Percentiles rank a stretch among this genome's conserved stretches.
Evolutionary conservation across 2,113 vertebrate species (phyloP).

Genomic region (Austrofundulus limnaeus): DNA sequence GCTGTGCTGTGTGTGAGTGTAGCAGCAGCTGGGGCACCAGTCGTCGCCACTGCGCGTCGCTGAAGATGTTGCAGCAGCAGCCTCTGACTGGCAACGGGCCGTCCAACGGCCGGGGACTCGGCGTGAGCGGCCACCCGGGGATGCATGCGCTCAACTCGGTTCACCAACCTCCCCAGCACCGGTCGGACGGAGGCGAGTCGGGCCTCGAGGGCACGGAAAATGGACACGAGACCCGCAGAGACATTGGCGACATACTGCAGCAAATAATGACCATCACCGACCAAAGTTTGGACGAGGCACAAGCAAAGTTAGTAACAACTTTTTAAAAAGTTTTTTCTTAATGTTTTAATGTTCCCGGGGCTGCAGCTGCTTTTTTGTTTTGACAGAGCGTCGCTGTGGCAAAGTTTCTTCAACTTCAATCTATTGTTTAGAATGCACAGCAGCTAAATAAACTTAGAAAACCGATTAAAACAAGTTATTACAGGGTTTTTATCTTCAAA

Average conservation of each 20-base stretch:
- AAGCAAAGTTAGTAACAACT: conserved; percentile 87
- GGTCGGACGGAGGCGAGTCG: conserved; percentile 75
- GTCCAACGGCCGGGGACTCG: conserved; percentile 78
- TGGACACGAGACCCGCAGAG: conserved; percentile 89
- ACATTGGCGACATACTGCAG: conserved; percentile 97
- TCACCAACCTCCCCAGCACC: conserved; percentile 72
- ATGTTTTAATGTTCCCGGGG: background rate
- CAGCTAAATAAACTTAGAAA: background rate
- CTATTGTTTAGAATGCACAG: conserved; percentile 45
- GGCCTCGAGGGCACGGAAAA: conserved; percentile 93
- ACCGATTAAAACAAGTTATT: background rate
- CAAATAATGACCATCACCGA: conserved; percentile 99
- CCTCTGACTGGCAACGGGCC: conserved; percentile 81
- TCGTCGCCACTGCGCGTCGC: conserved; percentile 76
- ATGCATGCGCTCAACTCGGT: conserved; percentile 77
- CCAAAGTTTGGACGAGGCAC: conserved; percentile 98
- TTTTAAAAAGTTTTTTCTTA: background rate
- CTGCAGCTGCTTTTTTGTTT: conserved; percentile 10
- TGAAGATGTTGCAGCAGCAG: conserved; percentile 84
- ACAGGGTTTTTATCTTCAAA: background rate
- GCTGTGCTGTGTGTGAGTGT: conserved; percentile 38
- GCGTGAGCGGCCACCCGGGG: conserved; percentile 75
- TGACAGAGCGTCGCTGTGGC: conserved; percentile 34
- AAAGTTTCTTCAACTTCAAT: conserved; percentile 71
- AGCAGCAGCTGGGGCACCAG: conserved; percentile 63